Base-by-base conservation (phyloP, 2,888 invertebrate species). In the Blastobasis lacticolella region DNA sequence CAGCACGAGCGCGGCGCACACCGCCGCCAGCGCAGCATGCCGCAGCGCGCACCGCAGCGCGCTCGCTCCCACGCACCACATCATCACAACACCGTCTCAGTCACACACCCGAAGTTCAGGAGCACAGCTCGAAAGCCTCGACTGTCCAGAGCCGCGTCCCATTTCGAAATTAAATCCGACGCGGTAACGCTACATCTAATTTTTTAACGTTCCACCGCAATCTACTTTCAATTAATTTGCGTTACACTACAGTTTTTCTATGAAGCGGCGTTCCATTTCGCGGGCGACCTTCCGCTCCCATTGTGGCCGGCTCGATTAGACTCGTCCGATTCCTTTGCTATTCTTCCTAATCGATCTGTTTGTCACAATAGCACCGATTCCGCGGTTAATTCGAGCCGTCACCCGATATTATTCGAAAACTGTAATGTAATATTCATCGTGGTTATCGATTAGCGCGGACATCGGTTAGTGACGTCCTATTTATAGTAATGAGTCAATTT, bases 1-100 rank as follows among this genome's bases (percentile, higher is more conserved):
- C n/a, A 65, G 55, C 48, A 81, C 85, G 51, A 77, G 54, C 10
- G 66, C 77, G 1, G 70, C 78, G 3, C 72, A 72, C 67, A 75
- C 64, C 51, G 71, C 60, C 8, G 69, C 68, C 58, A 85, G 51
- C 58, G 75, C 57, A 51, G 68, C 62, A 53, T 66, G 71, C 55
- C 71, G 62, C 51, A 80, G 51, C 61, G 76, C 57, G 48, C 63
- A 65, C 67, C 63, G 71, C 71, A 78, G 71, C 49, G 59, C 61
- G 56, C 64, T 57, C 47, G 51, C 57, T 57, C 60, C 58, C 53
- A 54, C 56, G 55, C 55, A 52, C 64, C 62, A 66, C 69, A 67
- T 63, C 49, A 55, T 61, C 23, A 23, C 23, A 23, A 23, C 23
- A 23, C 23, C 23, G 23, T 23, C 23, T 23, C 23, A 23, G 23